Evolutionary conservation across 2,888 invertebrate genomes (phyloP), one percentile per base, ranked within the genome.

Genomic region (Melieria picta): DNA sequence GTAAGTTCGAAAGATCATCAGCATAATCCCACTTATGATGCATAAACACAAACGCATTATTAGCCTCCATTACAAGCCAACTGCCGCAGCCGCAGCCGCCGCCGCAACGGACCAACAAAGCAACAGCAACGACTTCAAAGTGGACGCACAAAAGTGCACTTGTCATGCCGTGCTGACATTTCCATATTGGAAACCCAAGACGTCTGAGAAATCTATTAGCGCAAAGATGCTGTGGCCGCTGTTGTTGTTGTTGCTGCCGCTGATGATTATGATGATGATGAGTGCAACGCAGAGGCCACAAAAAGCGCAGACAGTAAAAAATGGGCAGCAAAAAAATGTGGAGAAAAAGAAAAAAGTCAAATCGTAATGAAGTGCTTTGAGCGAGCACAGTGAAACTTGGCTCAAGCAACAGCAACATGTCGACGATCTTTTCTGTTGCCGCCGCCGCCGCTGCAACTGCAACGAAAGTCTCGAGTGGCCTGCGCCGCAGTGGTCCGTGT

Each of bases 381-480:
- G 30, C 30, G 30, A 30, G 3, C 30, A 30, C 30, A 30, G 30
- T 30, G 30, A 30, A 30, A 30, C 30, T 30, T 30, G 30, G 30
- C 30, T 30, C 30, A 30, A 30, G 30, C 30, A 30, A 2, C 30
- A 30, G 30, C 30, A 30, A 30, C 30, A 30, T 30, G 30, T 30
- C 30, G 30, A 30, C 30, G 30, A 30, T 30, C 30, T 30, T 30
- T 30, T 30, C 30, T 30, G 30, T 30, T 30, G 30, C 30, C 30
- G 30, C 30, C 30, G 30, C 30, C 30, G 3, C 30, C 30, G 30
- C 30, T 30, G 11, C 42, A 42, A 64, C 42, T 64, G 64, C 50
- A 64, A 52, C 64, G 64, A 50, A 50, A 52, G 64, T 64, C 64
- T 64, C 64, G 50, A 62, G 62, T 62, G 62, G 62, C 62, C 46